These are phyloP conservation scores for Leucoraja erinaceus DNA, from an alignment of 2,113 vertebrate species.

Conservation along the genomic window DNA sequence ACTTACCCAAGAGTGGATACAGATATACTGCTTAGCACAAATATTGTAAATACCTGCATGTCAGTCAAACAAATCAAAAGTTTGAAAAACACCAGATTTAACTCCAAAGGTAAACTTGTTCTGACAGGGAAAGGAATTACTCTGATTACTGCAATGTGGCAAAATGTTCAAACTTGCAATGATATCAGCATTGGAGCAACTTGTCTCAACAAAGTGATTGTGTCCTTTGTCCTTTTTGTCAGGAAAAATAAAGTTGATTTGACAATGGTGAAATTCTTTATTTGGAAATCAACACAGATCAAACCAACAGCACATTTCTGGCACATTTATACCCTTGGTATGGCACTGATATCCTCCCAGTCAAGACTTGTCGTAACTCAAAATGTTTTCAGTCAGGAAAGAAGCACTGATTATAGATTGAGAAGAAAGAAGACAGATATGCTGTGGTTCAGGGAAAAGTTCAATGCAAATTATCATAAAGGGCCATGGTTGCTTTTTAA, in stretches of 20 bases:
- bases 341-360: neutral
- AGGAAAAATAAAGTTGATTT: neutral
- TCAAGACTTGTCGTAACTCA: neutral
- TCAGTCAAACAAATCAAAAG: neutral
- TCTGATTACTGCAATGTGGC: neutral
- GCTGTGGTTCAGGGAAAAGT: neutral
- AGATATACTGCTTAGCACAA: neutral
- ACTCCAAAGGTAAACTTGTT: neutral
- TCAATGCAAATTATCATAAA: slow-evolving; percentile 2
- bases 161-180: neutral
- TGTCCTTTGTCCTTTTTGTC: neutral
- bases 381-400: neutral
- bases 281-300: neutral
- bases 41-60: neutral
- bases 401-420: neutral
- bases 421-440: neutral
- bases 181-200: neutral
- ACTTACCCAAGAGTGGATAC: neutral
- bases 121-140: neutral
- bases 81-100: neutral
- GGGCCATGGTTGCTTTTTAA: neutral
- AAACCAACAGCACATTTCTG: neutral
- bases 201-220: neutral
- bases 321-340: neutral
- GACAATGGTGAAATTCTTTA: neutral